Percentiles rank a stretch among this genome's conserved stretches.
Evolutionary conservation across 2,113 vertebrate species (phyloP).

Genomic region (Empidonax traillii): DNA sequence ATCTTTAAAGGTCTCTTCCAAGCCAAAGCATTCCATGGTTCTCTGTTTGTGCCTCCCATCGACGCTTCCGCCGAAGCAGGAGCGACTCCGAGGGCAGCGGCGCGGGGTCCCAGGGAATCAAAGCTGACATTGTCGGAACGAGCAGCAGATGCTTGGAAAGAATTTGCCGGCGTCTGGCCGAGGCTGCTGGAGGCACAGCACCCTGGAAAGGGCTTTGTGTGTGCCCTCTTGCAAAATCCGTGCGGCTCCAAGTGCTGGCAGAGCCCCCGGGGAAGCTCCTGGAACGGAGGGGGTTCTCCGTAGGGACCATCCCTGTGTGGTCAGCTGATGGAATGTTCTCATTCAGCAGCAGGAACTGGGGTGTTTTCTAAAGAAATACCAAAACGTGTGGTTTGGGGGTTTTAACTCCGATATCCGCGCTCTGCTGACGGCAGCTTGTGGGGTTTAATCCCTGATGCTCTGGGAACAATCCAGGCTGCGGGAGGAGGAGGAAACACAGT

Average conservation of each 20-base stretch:
- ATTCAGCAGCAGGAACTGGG: not conserved
- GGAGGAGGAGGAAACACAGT: not conserved
- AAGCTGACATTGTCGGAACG: constrained; percentile 84
- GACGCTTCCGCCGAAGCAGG: not conserved
- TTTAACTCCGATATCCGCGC: accelerated
- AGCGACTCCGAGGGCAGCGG: not conserved
- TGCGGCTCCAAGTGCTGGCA: not conserved
- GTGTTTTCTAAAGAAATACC: not conserved
- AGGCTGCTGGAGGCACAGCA: constrained; percentile 64
- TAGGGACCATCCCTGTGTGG: accelerated
- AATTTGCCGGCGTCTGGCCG: constrained; percentile 82
- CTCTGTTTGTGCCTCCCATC: not conserved
- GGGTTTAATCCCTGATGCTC: not conserved
- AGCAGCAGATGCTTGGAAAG: constrained; percentile 90
- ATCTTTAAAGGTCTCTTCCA: not conserved
- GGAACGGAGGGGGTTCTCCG: not conserved
- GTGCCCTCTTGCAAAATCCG: constrained; percentile 43
- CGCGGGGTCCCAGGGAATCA: constrained; percentile 46
- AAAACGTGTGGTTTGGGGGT: not conserved
- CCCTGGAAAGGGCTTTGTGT: constrained; percentile 68
- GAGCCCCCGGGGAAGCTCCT: not conserved
- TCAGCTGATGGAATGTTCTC: not conserved
- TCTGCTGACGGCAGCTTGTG: not conserved
- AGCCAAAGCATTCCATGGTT: not conserved
- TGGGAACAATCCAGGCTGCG: not conserved